phyloP scores from a whole-genome alignment of 1,140 invertebrate genomes.

The Mycetomoellerius zeteki region DNA sequence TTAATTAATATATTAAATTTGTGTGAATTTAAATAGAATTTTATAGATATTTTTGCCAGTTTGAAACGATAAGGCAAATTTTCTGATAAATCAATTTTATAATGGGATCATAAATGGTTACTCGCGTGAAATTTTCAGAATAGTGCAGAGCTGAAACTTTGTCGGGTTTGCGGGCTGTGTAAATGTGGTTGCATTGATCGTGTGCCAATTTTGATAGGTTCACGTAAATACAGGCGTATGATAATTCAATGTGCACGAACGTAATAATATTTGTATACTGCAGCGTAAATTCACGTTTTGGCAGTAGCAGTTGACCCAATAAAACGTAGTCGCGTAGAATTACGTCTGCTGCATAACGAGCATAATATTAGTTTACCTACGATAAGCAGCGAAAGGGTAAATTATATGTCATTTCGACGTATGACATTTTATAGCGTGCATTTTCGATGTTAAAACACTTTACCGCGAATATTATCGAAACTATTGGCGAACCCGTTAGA shows the following conservation, averaged over 20 bases:
- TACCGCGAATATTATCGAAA: conserved; percentile 48
- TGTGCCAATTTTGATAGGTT: conserved; percentile 46
- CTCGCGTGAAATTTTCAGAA: conserved; percentile 40
- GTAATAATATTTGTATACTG: conserved; percentile 55
- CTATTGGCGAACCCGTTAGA: conserved; percentile 2
- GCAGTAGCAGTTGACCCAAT: conserved; percentile 50
- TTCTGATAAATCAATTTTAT: conserved; percentile 27
- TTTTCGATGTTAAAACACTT: conserved; percentile 29
- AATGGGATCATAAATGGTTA: not conserved
- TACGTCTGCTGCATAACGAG: conserved; percentile 46
- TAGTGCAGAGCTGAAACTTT: conserved; percentile 10
- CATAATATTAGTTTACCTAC: conserved; percentile 51
- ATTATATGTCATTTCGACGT: conserved; percentile 22
- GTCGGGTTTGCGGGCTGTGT: conserved; percentile 12
- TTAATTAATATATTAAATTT: not conserved
- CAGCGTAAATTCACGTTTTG: conserved; percentile 46
- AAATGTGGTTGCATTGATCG: conserved; percentile 46
- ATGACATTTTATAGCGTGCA: conserved; percentile 36
- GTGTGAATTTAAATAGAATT: not conserved
- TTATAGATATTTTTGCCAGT: not conserved
- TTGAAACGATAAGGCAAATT: not conserved
- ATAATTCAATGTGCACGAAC: conserved; percentile 50
- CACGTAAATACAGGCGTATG: conserved; percentile 38
- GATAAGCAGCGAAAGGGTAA: conserved; percentile 31
- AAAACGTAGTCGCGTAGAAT: conserved; percentile 50